phyloP scores from a whole-genome alignment of 2,888 invertebrate species.

The Labia minor region DNA sequence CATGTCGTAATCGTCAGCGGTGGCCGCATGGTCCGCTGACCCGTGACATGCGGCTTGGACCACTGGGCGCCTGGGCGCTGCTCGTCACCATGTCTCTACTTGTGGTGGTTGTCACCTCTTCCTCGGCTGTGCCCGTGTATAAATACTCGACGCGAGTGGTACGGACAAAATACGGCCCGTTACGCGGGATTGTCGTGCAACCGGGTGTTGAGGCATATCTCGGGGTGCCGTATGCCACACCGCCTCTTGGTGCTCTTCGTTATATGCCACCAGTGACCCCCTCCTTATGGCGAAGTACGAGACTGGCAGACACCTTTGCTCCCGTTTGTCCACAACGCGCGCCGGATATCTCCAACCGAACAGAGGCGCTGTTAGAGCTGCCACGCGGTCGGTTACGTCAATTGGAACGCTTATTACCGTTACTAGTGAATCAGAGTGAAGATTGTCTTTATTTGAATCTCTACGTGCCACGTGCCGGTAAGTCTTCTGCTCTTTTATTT shows the following conservation, averaged over 20 bases:
- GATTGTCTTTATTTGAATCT: slow-evolving; percentile 96
- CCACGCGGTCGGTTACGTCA: slow-evolving; percentile 76
- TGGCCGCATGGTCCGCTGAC: slow-evolving; percentile 13
- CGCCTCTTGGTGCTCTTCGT: slow-evolving; percentile 78
- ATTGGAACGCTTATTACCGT: slow-evolving; percentile 69
- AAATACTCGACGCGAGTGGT: slow-evolving; percentile 74
- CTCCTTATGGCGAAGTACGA: slow-evolving; percentile 72
- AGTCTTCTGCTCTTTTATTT: slow-evolving; percentile 31
- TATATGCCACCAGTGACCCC: slow-evolving; percentile 94
- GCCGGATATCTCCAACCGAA: slow-evolving; percentile 41
- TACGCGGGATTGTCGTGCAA: slow-evolving; percentile 74
- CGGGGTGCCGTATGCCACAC: slow-evolving; percentile 88
- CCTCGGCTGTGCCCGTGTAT: slow-evolving; percentile 45
- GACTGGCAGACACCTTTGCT: slow-evolving; percentile 67
- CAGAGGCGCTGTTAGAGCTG: slow-evolving; percentile 51
- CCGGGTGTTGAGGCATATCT: slow-evolving; percentile 82
- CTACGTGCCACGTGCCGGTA: slow-evolving; percentile 76
- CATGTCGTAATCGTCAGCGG: slow-evolving; percentile 4
- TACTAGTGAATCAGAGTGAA: slow-evolving; percentile 87
- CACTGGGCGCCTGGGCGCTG: slow-evolving; percentile 2
- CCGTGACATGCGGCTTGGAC: slow-evolving; percentile 7
- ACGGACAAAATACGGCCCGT: slow-evolving; percentile 78
- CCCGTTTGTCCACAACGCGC: slow-evolving; percentile 79
- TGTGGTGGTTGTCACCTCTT: slow-evolving; percentile 15
- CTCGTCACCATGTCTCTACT: neutral